Conservation (phyloP, 2,113 vertebrate genomes). For the Cisticola juncidis region DNA sequence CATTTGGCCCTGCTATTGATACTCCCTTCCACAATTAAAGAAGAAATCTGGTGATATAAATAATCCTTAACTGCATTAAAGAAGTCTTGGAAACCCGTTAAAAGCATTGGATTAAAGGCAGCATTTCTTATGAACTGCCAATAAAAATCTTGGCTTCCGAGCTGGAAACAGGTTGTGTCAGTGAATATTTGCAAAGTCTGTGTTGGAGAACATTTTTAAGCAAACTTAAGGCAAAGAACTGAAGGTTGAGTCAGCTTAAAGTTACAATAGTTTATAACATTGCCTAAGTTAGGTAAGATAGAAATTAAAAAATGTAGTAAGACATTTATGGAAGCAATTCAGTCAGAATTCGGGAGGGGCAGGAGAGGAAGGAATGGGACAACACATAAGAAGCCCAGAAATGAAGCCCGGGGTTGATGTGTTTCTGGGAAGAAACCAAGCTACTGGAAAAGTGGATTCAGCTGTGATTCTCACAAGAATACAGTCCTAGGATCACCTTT, state of each 20-base stretch:
- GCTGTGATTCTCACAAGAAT: not conserved
- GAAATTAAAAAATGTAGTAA: not conserved
- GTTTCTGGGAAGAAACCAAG: not conserved
- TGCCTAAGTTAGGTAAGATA: not conserved
- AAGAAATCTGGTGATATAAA: not conserved
- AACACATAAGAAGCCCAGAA: not conserved
- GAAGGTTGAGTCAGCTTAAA: not conserved
- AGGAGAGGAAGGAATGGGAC: not conserved
- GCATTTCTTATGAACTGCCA: not conserved
- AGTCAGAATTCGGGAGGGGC: not conserved
- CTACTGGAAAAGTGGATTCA: not conserved
- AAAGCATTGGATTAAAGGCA: not conserved
- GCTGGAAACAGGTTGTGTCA: not conserved
- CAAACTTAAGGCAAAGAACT: not conserved
- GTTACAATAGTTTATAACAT: not conserved
- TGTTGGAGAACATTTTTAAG: not conserved
- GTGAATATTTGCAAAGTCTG: not conserved
- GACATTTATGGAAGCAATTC: not conserved
- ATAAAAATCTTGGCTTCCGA: not conserved
- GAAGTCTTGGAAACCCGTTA: not conserved
- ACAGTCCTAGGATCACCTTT: not conserved
- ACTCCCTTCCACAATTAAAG: not conserved
- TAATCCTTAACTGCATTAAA: not conserved
- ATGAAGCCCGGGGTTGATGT: not conserved
- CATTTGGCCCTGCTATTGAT: not conserved